Evolutionary conservation across 2,797 vertebrate species (phyloP).

Genomic region (Myotis findleyi): DNA sequence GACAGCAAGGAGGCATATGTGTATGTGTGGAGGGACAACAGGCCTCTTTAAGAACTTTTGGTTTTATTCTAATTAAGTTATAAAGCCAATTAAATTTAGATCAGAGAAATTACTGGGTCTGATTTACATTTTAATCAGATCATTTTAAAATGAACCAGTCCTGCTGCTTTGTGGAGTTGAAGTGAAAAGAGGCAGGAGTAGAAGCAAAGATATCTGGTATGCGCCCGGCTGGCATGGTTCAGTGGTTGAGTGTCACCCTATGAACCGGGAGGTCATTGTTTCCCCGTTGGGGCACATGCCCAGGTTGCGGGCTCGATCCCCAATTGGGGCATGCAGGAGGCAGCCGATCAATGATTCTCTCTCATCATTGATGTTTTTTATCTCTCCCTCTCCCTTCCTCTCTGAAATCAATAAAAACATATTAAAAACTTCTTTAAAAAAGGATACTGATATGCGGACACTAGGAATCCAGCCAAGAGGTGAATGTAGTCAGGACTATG

Average conservation of each 20-base stretch:
- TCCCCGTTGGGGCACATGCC: no score
- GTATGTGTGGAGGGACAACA: not conserved
- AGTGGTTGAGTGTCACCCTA: no score
- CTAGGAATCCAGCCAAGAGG: not conserved
- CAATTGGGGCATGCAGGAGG: no score
- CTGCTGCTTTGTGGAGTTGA: not conserved
- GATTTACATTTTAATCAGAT: conserved; percentile 10
- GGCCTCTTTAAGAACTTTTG: not conserved
- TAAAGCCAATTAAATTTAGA: not conserved
- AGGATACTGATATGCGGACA: not conserved
- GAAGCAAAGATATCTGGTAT: not conserved
- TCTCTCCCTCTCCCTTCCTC: no score
- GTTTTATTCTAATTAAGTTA: conserved; percentile 19
- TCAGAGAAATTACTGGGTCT: not conserved
- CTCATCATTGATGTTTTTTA: no score
- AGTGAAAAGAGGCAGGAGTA: not conserved
- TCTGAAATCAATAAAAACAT: no score
- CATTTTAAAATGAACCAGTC: not conserved
- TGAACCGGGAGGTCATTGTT: no score
- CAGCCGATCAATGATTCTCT: no score
- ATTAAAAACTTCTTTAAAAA: no score
- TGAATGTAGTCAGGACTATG: not conserved
- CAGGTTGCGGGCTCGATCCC: no score
- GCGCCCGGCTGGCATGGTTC: not conserved
- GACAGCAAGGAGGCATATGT: not conserved